Evolutionary conservation across 2,797 vertebrate genomes (phyloP).

Genomic region (Eulemur mongoz): DNA sequence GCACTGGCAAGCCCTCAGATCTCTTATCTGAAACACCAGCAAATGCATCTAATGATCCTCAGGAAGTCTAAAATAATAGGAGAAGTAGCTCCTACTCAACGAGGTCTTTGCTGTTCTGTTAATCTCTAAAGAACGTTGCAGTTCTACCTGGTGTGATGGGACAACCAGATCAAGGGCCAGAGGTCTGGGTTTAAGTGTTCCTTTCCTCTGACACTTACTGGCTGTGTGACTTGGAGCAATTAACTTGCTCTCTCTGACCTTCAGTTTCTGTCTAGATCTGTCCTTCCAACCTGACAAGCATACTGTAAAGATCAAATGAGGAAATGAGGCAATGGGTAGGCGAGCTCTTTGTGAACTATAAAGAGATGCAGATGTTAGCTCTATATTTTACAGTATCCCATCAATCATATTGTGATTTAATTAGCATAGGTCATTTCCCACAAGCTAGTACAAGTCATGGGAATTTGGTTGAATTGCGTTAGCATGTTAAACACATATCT

Average conservation of each 20-base stretch:
- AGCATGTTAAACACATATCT: neutral
- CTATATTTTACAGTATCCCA: neutral
- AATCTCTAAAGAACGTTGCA: neutral
- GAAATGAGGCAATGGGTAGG: neutral
- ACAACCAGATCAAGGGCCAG: neutral
- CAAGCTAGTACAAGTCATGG: neutral
- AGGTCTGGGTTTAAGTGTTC: neutral
- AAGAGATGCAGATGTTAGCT: constrained; percentile 6
- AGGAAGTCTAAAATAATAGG: neutral
- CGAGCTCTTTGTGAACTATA: neutral
- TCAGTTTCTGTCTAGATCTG: neutral
- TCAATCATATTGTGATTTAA: neutral
- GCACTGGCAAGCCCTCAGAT: neutral
- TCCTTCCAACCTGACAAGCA: neutral
- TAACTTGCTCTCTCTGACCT: neutral
- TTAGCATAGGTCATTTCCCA: constrained; percentile 1
- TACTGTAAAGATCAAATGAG: neutral
- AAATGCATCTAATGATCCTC: neutral
- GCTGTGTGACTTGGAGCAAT: neutral
- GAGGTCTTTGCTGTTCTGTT: neutral
- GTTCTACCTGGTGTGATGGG: neutral
- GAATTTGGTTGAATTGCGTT: constrained; percentile 26
- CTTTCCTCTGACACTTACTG: neutral
- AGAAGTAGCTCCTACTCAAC: neutral
- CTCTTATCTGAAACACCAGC: neutral